phyloP scores from a whole-genome alignment of 2,113 vertebrate genomes.

The Pseudorasbora parva region DNA sequence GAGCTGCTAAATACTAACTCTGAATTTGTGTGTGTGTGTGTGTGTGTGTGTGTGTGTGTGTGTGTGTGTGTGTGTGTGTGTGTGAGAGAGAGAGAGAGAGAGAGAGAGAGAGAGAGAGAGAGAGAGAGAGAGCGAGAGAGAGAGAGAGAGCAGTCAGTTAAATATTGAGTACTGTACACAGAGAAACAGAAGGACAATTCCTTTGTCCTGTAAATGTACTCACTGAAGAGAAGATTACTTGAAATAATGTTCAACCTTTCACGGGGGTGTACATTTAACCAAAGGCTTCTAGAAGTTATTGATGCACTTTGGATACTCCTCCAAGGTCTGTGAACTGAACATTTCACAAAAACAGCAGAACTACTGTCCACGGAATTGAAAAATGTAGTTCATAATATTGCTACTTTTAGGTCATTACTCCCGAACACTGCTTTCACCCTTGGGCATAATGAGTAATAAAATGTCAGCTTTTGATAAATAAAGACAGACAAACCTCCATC shows the following conservation, averaged over 20 bases:
- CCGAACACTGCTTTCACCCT: background rate
- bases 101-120: background rate
- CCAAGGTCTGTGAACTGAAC: background rate
- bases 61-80: background rate
- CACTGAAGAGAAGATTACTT: constrained; percentile 5
- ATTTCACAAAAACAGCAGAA: background rate
- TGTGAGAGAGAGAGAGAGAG: background rate
- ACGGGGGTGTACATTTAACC: constrained; percentile 5
- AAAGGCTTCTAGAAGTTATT: constrained; percentile 10
- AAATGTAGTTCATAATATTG: background rate
- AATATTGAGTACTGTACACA: constrained; percentile 36
- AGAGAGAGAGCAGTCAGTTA: background rate
- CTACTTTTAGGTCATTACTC: background rate
- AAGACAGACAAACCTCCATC: background rate
- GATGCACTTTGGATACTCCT: constrained; percentile 7
- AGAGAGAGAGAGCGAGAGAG: background rate
- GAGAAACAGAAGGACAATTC: constrained; percentile 36
- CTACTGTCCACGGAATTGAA: background rate
- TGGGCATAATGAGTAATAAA: background rate
- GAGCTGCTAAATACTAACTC: constrained; percentile 33
- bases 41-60: background rate
- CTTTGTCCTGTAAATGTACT: background rate
- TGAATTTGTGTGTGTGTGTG: constrained; percentile 11
- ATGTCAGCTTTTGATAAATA: background rate
- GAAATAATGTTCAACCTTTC: background rate